Conservation (phyloP, 2,113 vertebrate genomes). For the Albula glossodonta region DNA sequence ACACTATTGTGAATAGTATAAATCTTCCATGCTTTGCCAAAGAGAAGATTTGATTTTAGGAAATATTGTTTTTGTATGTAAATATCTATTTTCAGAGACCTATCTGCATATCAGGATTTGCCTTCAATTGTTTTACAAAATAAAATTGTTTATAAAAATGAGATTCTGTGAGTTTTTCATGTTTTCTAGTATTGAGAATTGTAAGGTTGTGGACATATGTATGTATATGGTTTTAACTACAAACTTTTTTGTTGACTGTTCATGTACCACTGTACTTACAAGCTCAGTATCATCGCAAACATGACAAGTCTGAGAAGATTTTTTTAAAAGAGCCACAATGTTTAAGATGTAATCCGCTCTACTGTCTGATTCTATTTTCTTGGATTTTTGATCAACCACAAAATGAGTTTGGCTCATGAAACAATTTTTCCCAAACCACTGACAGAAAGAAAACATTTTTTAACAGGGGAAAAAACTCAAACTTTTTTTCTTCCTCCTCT, state of each 20-base stretch:
- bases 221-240: not conserved
- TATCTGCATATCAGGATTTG: conserved; percentile 51
- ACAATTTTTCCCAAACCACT: conserved; percentile 57
- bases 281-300: not conserved
- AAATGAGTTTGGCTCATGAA: conserved; percentile 55
- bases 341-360: conserved; percentile 50
- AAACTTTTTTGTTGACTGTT: not conserved
- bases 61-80: conserved; percentile 30
- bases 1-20: conserved; percentile 59
- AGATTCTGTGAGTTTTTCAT: conserved; percentile 13
- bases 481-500: conserved; percentile 40
- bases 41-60: conserved; percentile 37
- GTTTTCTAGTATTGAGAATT: not conserved
- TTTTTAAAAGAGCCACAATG: conserved; percentile 40
- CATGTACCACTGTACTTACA: not conserved
- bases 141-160: conserved; percentile 53
- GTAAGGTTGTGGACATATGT: not conserved
- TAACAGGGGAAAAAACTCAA: conserved; percentile 49
- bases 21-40: conserved; percentile 44
- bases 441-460: conserved; percentile 59
- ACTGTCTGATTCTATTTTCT: conserved; percentile 53
- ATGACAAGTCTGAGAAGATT: conserved; percentile 14
- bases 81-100: conserved; percentile 43
- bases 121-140: conserved; percentile 56
- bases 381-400: conserved; percentile 53